These are phyloP conservation scores for Solea solea DNA, from an alignment of 2,113 vertebrate genomes.

Conservation along the genomic window DNA sequence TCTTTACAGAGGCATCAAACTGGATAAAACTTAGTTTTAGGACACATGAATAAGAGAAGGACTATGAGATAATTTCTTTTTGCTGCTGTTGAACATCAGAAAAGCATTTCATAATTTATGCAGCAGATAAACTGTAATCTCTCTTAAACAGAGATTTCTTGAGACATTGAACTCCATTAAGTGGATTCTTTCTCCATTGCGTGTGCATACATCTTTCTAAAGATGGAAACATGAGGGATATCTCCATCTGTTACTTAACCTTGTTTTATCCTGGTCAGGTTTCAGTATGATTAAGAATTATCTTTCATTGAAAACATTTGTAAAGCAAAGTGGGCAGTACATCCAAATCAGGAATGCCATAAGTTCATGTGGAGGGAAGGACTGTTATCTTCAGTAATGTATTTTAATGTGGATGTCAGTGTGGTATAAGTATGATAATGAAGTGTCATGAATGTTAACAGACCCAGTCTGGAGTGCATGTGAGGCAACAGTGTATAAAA, in stretches of 20 bases:
- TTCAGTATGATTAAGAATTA: background rate
- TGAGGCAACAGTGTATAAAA: background rate
- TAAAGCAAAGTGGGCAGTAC: background rate
- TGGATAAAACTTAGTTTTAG: background rate
- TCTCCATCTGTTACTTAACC: background rate
- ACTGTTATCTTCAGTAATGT: background rate
- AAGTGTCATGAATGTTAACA: background rate
- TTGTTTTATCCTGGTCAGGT: slow-evolving; percentile 1
- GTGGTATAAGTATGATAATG: background rate
- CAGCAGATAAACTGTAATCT: background rate
- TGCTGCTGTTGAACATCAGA: background rate
- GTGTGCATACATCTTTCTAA: background rate
- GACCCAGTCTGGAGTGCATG: background rate
- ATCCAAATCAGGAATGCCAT: background rate
- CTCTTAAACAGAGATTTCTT: background rate
- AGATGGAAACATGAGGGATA: background rate
- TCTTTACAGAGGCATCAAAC: background rate
- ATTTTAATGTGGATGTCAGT: too few species aligned
- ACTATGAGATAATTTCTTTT: background rate
- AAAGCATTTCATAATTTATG: background rate
- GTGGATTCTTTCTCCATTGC: background rate
- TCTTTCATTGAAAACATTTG: background rate
- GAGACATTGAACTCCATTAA: background rate
- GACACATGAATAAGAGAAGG: background rate
- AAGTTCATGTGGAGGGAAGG: background rate